Evolutionary conservation across 2,113 vertebrate species (phyloP), one percentile per base, ranked within the genome.

Genomic region (Catharus bicknelli): DNA sequence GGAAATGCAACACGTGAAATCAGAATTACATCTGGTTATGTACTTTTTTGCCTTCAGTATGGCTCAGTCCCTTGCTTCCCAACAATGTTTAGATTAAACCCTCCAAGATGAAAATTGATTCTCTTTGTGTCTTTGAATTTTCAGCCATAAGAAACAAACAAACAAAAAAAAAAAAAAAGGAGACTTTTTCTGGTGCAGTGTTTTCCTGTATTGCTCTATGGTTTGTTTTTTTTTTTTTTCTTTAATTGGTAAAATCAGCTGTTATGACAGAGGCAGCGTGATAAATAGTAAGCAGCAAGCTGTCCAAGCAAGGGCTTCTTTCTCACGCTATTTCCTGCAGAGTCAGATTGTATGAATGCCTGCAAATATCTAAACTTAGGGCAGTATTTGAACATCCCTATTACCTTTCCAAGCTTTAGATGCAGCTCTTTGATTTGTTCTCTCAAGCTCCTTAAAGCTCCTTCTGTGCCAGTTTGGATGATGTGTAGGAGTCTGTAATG

Each of bases 341-440:
- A 95, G 97, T 97, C 88, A 95, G 96, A 96, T 94, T 97, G 96
- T 97, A 66, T 89, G 91, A 95, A 67, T 91, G 96, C 90, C 94
- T 91, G 85, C 78, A 93, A 97, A 96, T 96, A 96, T 93, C 95
- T 88, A 93, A 96, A 95, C 95, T 96, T 69, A 64, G 95, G 62
- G 95, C 93, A 76, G 94, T 88, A 97, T 96, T 97, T 96, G 97
- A 98, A 96, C 97, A 97, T 98, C 94, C 96, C 94, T 96, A 95
- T 97, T 97, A 97, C 97, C 97, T 98, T 97, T 95, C 95, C n/a
- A 51, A 96, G 97, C 96, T 93, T 97, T 95, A 97, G 90, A 97
- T 96, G 88, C 83, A 90, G 90, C 89, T 91, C 97, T 98, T 97
- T 96, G 96, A 97, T 98, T 98, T 97, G 95, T 87, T 97, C 97